Evolutionary conservation across 2,888 invertebrate species (phyloP).

Genomic region (Aradus depressus): DNA sequence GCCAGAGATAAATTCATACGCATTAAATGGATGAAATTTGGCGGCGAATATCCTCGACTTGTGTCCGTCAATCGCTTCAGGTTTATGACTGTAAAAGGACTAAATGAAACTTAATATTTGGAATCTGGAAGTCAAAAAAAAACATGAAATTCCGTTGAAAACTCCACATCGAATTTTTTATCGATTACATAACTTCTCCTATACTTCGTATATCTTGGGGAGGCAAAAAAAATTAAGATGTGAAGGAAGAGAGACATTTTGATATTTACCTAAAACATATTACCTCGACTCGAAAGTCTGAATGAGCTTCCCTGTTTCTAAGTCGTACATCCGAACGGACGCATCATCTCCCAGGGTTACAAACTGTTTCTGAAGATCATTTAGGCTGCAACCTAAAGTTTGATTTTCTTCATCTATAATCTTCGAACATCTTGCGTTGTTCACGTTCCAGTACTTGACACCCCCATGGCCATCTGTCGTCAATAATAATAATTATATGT

Average conservation of each 20-base stretch:
- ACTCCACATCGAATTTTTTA: too few species aligned
- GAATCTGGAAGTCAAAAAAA: too few species aligned
- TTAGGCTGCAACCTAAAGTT: slow-evolving; percentile 50
- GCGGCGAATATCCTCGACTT: slow-evolving; percentile 52
- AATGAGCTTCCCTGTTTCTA: slow-evolving; percentile 43
- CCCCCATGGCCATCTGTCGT: slow-evolving; percentile 55
- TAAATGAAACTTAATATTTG: not conserved
- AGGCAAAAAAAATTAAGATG: too few species aligned
- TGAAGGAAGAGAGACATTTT: too few species aligned
- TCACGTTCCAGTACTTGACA: slow-evolving; percentile 58
- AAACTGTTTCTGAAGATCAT: slow-evolving; percentile 46
- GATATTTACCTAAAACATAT: not conserved
- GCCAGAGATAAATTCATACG: slow-evolving; percentile 51
- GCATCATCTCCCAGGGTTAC: slow-evolving; percentile 53
- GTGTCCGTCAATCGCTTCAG: slow-evolving; percentile 46
- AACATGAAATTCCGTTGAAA: too few species aligned
- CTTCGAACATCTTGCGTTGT: slow-evolving; percentile 50
- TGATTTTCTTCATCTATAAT: slow-evolving; percentile 55
- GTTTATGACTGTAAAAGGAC: slow-evolving; percentile 39
- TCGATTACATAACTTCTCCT: too few species aligned
- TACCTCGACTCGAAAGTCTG: slow-evolving; percentile 23
- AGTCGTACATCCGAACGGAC: slow-evolving; percentile 53
- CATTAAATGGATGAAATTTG: slow-evolving; percentile 46
- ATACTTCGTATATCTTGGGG: too few species aligned
- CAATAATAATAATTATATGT: too few species aligned